Evolutionary conservation across 2,888 invertebrate genomes (phyloP).

Genomic region (Horisme vitalbata): DNA sequence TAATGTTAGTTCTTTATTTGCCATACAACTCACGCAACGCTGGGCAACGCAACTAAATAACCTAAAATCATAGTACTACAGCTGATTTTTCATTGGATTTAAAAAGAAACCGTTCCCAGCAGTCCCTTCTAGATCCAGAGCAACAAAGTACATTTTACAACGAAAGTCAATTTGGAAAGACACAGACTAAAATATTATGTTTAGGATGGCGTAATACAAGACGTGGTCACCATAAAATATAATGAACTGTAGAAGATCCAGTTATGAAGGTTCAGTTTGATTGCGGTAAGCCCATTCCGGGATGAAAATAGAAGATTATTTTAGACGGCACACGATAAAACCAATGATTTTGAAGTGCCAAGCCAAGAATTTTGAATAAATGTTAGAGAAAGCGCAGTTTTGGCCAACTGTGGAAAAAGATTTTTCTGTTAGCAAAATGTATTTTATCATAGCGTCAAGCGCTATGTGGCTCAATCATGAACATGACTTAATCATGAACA

Average conservation of each 20-base stretch:
- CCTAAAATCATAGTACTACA: too few species aligned
- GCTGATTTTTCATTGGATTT: too few species aligned
- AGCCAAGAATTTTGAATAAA: too few species aligned
- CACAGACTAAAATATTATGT: conserved; percentile 8
- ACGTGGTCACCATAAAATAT: conserved; percentile 43
- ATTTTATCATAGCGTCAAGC: too few species aligned
- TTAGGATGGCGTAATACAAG: conserved; percentile 30
- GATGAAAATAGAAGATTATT: conserved; percentile 9
- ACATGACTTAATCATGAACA: too few species aligned
- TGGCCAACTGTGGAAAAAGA: too few species aligned
- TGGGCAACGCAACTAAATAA: background rate
- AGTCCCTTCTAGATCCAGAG: background rate
- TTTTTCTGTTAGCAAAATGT: too few species aligned
- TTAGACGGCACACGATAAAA: conserved; percentile 1
- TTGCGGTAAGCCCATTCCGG: conserved; percentile 18
- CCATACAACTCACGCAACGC: background rate
- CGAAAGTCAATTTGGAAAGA: background rate
- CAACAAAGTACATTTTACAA: conserved; percentile 2
- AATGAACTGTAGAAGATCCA: conserved; percentile 40
- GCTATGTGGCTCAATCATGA: too few species aligned
- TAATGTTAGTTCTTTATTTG: conserved; percentile 1
- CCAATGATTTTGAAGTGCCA: too few species aligned
- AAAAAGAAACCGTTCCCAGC: too few species aligned
- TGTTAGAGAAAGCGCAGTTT: too few species aligned
- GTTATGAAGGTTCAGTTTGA: conserved; percentile 32